Percentiles rank a stretch among this genome's conserved stretches.
phyloP scores from a whole-genome alignment of 2,797 vertebrate species.

The Decapterus maruadsi region DNA sequence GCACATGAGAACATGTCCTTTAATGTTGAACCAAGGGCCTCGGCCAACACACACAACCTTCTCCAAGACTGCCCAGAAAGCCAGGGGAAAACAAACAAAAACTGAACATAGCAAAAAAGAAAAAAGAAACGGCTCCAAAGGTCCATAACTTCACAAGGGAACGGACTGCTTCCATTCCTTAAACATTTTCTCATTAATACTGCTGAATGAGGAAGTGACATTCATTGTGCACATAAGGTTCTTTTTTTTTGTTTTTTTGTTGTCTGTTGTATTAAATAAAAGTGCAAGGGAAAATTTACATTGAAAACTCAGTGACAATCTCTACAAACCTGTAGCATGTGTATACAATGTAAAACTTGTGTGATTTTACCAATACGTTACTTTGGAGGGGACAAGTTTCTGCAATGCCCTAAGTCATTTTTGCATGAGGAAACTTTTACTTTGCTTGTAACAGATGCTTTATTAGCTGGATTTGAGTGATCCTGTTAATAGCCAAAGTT shows the following conservation, averaged over 20 bases:
- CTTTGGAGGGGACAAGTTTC: background rate
- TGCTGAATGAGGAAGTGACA: background rate
- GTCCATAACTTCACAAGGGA: constrained; percentile 43
- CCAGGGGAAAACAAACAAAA: constrained; percentile 69
- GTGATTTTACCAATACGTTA: background rate
- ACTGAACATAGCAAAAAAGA: constrained; percentile 30
- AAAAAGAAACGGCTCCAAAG: constrained; percentile 36
- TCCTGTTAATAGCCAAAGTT: constrained; percentile 4
- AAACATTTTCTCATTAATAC: constrained; percentile 23
- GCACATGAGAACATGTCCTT: constrained; percentile 60
- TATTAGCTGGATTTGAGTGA: constrained; percentile 4
- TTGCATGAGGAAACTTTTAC: constrained; percentile 1
- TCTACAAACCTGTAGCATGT: background rate
- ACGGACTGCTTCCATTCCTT: constrained; percentile 22
- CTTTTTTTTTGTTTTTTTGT: background rate
- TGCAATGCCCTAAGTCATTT: background rate
- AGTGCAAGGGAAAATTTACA: background rate
- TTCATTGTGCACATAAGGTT: background rate
- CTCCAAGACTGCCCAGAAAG: constrained; percentile 50
- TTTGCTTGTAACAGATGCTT: constrained; percentile 12
- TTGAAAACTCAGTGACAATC: background rate
- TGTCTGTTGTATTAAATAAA: constrained; percentile 3
- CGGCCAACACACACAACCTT: constrained; percentile 70
- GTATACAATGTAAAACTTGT: background rate
- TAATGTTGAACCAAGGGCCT: constrained; percentile 36